A percentile compares a stretch with the other conserved stretches of the same genome.
These are phyloP conservation scores for Phrynocephalus vlangalii DNA, from an alignment of 2,797 vertebrate species.

Conservation along the genomic window DNA sequence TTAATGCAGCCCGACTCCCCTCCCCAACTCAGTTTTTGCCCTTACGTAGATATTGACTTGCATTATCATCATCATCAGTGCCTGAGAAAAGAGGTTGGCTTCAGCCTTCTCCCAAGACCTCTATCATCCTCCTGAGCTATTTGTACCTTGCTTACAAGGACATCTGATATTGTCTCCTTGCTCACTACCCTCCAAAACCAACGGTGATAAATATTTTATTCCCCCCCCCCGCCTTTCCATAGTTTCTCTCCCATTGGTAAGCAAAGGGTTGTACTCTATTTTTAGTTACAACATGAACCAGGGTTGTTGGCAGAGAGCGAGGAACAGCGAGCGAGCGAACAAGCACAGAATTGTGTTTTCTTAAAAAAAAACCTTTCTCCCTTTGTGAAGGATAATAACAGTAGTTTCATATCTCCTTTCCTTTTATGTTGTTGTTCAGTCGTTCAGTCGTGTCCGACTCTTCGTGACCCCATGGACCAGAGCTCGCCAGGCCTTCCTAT, in stretches of 20 bases:
- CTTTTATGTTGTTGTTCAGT: too few species aligned
- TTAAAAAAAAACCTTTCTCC: not conserved
- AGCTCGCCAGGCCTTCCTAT: too few species aligned
- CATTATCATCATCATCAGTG: not conserved
- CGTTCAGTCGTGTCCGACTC: too few species aligned
- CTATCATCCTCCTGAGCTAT: conserved; percentile 7
- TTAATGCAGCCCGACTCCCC: not conserved
- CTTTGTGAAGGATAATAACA: not conserved
- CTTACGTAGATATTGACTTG: not conserved
- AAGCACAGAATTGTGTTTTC: not conserved
- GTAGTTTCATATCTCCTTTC: not conserved
- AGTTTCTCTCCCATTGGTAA: not conserved
- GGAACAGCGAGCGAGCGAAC: not conserved
- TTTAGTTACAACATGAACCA: conserved; percentile 11
- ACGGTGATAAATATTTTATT: conserved; percentile 20
- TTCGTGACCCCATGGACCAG: too few species aligned
- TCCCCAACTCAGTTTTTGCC: not conserved
- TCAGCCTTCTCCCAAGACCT: not conserved
- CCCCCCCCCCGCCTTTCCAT: not conserved
- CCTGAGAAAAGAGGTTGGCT: conserved; percentile 2
- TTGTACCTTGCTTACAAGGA: conserved; percentile 24
- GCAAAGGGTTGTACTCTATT: not conserved
- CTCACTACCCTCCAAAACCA: conserved; percentile 1
- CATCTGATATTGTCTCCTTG: conserved; percentile 25
- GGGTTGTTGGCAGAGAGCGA: not conserved